These are phyloP conservation scores for Ceuthmochares aereus DNA, from an alignment of 2,113 vertebrate genomes.

Conservation along the genomic window DNA sequence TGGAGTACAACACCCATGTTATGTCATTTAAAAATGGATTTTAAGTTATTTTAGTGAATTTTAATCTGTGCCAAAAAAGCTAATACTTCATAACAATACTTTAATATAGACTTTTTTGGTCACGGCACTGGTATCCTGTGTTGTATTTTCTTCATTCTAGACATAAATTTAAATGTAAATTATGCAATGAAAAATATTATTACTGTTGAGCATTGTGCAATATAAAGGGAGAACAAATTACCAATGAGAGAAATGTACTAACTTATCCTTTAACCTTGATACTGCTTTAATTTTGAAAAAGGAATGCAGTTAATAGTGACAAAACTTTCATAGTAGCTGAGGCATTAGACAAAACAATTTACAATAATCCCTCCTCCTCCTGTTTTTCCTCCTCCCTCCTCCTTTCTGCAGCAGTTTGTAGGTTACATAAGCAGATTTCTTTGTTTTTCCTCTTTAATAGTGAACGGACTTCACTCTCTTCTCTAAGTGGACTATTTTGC, in stretches of 20 bases:
- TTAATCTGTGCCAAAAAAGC: background rate
- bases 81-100: background rate
- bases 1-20: background rate
- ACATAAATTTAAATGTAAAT: background rate
- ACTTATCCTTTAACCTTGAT: background rate
- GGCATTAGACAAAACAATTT: conserved; percentile 22
- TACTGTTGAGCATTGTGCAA: background rate
- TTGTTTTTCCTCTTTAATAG: conserved; percentile 48
- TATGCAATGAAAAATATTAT: background rate
- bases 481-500: background rate
- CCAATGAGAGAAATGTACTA: background rate
- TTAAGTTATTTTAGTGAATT: background rate
- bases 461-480: background rate
- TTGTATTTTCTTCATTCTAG: background rate
- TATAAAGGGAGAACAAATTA: background rate
- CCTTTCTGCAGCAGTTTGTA: background rate
- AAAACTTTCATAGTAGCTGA: background rate
- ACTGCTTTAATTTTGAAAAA: background rate
- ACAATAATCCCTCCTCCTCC: background rate
- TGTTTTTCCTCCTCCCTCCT: background rate
- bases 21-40: background rate
- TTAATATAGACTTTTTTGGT: background rate
- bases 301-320: background rate
- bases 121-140: background rate
- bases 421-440: conserved; percentile 64